Percentiles rank a stretch among this genome's conserved stretches.
Conservation (phyloP, 2,797 vertebrate species). For the Siniperca obscura region DNA sequence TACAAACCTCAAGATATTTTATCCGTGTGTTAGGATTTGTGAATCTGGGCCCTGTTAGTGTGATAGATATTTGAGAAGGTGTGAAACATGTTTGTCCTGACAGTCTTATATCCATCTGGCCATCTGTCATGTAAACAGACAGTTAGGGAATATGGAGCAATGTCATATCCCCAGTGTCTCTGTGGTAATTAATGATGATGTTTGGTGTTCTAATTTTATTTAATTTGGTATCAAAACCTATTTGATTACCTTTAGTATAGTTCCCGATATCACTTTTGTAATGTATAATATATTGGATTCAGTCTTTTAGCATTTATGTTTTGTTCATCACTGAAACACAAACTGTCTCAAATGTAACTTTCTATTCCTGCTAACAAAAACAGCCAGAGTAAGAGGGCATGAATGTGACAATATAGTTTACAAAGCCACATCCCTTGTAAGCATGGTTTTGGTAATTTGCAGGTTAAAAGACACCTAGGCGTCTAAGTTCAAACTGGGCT, state of each 20-base stretch:
- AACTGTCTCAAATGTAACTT: not conserved
- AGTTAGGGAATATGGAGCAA: slow-evolving; percentile 7
- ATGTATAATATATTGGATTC: not conserved
- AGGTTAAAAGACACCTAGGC: slow-evolving; percentile 21
- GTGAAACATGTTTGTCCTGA: slow-evolving; percentile 47
- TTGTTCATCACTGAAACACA: not conserved
- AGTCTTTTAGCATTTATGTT: not conserved
- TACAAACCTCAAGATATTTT: slow-evolving; percentile 41
- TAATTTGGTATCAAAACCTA: not conserved
- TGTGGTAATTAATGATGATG: not conserved
- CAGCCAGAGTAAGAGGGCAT: not conserved
- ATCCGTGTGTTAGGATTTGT: slow-evolving; percentile 39
- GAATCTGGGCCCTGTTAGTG: slow-evolving; percentile 56
- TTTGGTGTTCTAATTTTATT: slow-evolving; percentile 1
- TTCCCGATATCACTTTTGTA: not conserved
- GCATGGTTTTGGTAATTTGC: slow-evolving; percentile 30
- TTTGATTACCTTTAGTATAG: not conserved
- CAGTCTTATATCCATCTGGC: slow-evolving; percentile 41
- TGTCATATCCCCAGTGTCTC: slow-evolving; percentile 10
- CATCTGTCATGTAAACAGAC: slow-evolving; percentile 40
- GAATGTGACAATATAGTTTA: not conserved
- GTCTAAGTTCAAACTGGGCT: slow-evolving; percentile 6
- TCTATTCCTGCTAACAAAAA: not conserved
- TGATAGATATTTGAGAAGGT: slow-evolving; percentile 50
- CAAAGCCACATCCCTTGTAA: not conserved